A percentile compares a stretch with the other conserved stretches of the same genome.
phyloP scores from a whole-genome alignment of 2,888 invertebrate genomes.

The Apotomis betuletana region DNA sequence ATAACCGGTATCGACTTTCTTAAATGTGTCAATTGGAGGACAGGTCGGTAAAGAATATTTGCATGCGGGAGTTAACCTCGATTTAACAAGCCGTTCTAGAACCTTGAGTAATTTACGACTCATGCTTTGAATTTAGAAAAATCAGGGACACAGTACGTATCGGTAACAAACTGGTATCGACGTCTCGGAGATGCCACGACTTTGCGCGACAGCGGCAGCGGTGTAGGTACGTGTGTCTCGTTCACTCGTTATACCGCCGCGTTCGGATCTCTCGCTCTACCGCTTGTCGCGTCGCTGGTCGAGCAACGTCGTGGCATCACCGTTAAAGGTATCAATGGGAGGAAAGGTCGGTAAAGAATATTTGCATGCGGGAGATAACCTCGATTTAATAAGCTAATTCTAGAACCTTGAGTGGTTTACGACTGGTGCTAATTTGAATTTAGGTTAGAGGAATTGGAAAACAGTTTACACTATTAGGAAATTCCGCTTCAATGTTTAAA shows the following conservation, averaged over 20 bases:
- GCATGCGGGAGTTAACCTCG: slow-evolving; percentile 11
- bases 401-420: slow-evolving; percentile 7
- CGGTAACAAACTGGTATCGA: too few species aligned
- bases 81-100: not conserved
- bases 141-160: too few species aligned
- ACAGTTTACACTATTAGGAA: not conserved
- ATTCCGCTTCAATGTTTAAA: not conserved
- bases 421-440: slow-evolving; percentile 6
- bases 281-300: too few species aligned
- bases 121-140: too few species aligned
- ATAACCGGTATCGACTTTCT: too few species aligned
- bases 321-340: not conserved
- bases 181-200: too few species aligned
- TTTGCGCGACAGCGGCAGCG: too few species aligned
- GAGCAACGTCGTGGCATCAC: too few species aligned
- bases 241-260: too few species aligned
- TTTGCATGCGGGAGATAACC: slow-evolving; percentile 16
- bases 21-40: not conserved
- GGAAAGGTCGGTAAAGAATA: not conserved
- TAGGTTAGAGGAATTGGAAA: slow-evolving; percentile 16
- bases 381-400: not conserved
- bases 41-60: not conserved
- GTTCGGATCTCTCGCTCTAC: too few species aligned
- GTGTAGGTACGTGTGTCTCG: too few species aligned
- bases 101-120: too few species aligned